Conservation (phyloP, 2,888 invertebrate genomes). For the Spicauda simplicius region DNA sequence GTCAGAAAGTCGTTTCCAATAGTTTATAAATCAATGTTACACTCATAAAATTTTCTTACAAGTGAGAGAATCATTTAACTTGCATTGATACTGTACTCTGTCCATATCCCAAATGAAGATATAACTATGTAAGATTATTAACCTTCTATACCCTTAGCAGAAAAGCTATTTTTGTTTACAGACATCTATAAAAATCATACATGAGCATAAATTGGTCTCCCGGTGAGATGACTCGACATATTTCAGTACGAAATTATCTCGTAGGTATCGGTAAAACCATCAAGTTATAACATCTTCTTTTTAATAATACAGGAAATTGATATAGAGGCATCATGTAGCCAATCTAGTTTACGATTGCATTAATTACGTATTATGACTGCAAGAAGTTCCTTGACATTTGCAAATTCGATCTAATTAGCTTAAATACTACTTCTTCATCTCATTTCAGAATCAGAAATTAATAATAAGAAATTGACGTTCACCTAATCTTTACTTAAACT, state of each 20-base stretch:
- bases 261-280: neutral
- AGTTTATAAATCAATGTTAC: too few relatives aligned
- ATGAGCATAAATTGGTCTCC: slow-evolving; percentile 6
- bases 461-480: neutral
- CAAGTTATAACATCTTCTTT: neutral
- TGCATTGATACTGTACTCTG: neutral
- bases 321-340: neutral
- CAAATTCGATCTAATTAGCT: slow-evolving; percentile 28
- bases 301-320: neutral
- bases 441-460: neutral
- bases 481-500: neutral
- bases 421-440: slow-evolving; percentile 6
- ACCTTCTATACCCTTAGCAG: neutral
- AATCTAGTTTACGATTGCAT: neutral
- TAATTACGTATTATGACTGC: slow-evolving; percentile 16
- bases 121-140: neutral
- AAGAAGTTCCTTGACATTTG: slow-evolving; percentile 30
- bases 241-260: neutral
- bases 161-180: slow-evolving; percentile 18
- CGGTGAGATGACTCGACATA: slow-evolving; percentile 9
- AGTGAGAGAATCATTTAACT: too few relatives aligned
- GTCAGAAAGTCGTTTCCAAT: too few relatives aligned
- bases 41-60: too few relatives aligned
- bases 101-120: neutral
- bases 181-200: neutral